A percentile compares a stretch with the other conserved stretches of the same genome.
Conservation (phyloP, 2,113 vertebrate species). For the Synchiropus splendidus region DNA sequence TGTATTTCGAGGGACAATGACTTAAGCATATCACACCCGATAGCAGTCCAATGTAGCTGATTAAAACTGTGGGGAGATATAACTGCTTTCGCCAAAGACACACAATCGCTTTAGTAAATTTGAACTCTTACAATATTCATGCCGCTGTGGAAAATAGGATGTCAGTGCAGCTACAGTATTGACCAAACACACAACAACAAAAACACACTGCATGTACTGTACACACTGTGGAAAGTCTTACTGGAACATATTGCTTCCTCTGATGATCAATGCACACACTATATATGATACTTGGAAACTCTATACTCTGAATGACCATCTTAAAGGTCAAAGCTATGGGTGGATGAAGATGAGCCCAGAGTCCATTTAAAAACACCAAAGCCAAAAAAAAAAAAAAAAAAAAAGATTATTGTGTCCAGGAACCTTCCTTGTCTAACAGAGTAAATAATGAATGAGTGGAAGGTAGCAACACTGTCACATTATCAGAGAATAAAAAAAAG, state of each 20-base stretch:
- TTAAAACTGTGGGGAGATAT: slow-evolving; percentile 47
- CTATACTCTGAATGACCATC: slow-evolving; percentile 31
- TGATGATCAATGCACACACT: slow-evolving; percentile 53
- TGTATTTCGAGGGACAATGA: slow-evolving; percentile 49
- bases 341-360: too few species aligned
- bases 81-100: slow-evolving; percentile 46
- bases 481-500: slow-evolving; percentile 8
- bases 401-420: too few species aligned
- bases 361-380: too few species aligned
- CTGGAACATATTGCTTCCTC: slow-evolving; percentile 51
- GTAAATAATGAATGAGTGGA: slow-evolving; percentile 28
- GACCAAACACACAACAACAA: slow-evolving; percentile 55
- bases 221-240: slow-evolving; percentile 34
- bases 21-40: slow-evolving; percentile 40
- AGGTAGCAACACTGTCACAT: slow-evolving; percentile 13
- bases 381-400: too few species aligned
- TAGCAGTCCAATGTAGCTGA: slow-evolving; percentile 33
- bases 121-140: slow-evolving; percentile 63
- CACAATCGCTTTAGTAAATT: slow-evolving; percentile 1
- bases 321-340: slow-evolving; percentile 32
- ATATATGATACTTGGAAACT: slow-evolving; percentile 45
- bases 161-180: slow-evolving; percentile 66
- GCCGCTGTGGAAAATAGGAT: slow-evolving; percentile 54
- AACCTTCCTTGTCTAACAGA: too few species aligned
- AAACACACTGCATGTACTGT: slow-evolving; percentile 15